Base-by-base conservation (phyloP, 2,888 invertebrate species). In the Dicyrtoma fusca region DNA sequence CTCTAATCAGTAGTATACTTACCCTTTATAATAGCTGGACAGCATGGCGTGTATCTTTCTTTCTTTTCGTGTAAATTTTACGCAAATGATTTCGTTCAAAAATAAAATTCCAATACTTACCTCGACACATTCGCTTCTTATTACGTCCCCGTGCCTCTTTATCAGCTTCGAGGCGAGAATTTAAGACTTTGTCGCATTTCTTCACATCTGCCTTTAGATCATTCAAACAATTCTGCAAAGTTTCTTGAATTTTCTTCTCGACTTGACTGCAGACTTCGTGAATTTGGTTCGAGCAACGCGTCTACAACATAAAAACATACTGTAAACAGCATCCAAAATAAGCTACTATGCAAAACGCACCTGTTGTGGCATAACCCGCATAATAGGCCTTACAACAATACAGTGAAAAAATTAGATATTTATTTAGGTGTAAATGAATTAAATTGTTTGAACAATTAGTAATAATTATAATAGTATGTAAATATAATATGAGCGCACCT, bases 201-300 rank as follows among this genome's bases (percentile, higher is more conserved):
- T 34, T 25, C 10, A 69, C 57, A 82, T 87, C 87, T 62, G 82
- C 82, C 81, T 87, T 87, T 79, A 87, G 82, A 11, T 84, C 83
- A 81, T 87, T 87, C 61, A 87, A 82, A 1, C 87, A 86, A 78
- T 85, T 87, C 80, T 87, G 87, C 63, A 87, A 84, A 0, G 86
- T 86, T 75, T 85, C 85, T 75, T 86, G 86, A 76, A 87, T 87
- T 1, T 86, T 86, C 79, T 86, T 85, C 79, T 87, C 87, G 19
- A 87, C 83, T 69, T 85, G 86, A 62, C 83, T 83, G 77, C 87
- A 87, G 11, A 86, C 85, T 53, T 87, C 86, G 49, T 87, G 86
- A 61, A 87, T 87, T 81, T 87, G 87, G 79, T 87, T 87, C 13
- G 83, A 85, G 83, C 87, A 87, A 2, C 85, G 83, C 26, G 81